phyloP scores from a whole-genome alignment of 53 echinoderm and acorn worm genomes.

The Echinarachnius parma region DNA sequence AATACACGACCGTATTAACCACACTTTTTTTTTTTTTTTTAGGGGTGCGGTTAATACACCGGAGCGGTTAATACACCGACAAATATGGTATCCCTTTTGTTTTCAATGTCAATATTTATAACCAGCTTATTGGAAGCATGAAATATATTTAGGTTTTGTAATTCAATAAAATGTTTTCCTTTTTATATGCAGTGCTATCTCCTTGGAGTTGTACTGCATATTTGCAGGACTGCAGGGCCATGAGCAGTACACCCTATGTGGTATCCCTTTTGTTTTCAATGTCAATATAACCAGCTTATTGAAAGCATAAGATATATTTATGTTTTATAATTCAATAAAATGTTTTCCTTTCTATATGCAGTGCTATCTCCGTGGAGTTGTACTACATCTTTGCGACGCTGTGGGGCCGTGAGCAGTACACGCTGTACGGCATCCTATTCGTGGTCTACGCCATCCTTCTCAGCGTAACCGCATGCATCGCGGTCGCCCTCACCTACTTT shows the following conservation, averaged over 20 bases:
- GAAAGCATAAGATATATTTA: too few relatives aligned
- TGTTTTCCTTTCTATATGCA: constrained; percentile 42
- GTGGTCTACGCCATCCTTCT: constrained; percentile 94
- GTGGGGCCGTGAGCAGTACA: constrained; percentile 98
- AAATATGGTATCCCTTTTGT: too few relatives aligned
- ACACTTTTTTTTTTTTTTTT: too few relatives aligned
- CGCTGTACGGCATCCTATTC: constrained; percentile 93
- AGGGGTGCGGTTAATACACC: too few relatives aligned
- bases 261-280: constrained; percentile 90
- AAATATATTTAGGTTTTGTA: too few relatives aligned
- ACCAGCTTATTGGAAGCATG: too few relatives aligned
- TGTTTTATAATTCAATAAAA: too few relatives aligned
- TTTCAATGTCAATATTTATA: too few relatives aligned
- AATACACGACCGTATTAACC: too few relatives aligned
- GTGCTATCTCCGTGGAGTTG: constrained; percentile 99
- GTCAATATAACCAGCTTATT: constrained; percentile 83
- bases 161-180: too few relatives aligned
- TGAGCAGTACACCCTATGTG: constrained; percentile 95
- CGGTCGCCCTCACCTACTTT: constrained; percentile 95
- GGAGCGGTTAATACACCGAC: too few relatives aligned
- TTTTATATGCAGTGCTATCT: constrained; percentile 93
- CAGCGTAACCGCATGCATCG: constrained; percentile 97
- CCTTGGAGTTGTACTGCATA: constrained; percentile 98
- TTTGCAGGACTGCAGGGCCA: constrained; percentile 98
- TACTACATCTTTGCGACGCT: constrained; percentile 99